phyloP scores from a whole-genome alignment of 2,888 invertebrate genomes.

The Xanthia togata region DNA sequence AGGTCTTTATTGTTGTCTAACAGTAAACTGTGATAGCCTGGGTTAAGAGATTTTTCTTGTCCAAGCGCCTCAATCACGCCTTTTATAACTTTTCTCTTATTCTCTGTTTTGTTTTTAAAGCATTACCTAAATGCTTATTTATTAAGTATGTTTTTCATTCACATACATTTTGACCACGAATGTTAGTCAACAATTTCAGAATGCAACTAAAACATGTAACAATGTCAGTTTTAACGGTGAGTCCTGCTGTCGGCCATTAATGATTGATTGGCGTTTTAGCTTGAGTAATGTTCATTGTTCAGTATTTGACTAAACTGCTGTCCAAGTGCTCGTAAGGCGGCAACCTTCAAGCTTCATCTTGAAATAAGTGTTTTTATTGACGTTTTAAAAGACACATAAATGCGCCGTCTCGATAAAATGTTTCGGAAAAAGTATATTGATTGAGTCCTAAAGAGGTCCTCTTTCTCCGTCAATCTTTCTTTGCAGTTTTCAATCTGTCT shows the following conservation, averaged over 20 bases:
- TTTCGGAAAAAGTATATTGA: constrained; percentile 5
- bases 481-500: not conserved
- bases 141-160: not conserved
- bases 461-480: not conserved
- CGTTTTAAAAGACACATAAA: constrained; percentile 14
- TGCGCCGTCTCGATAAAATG: not conserved
- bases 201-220: constrained; percentile 33
- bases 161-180: constrained; percentile 16
- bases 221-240: constrained; percentile 40
- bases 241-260: constrained; percentile 40
- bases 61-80: not conserved
- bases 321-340: constrained; percentile 32
- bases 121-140: not conserved
- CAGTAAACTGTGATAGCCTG: not conserved
- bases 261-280: constrained; percentile 55
- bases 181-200: constrained; percentile 29
- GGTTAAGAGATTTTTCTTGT: not conserved
- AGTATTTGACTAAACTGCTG: constrained; percentile 48
- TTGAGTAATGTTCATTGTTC: constrained; percentile 48
- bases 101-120: not conserved
- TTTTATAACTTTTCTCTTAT: not conserved
- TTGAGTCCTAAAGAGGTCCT: no score
- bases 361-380: constrained; percentile 33
- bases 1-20: not conserved
- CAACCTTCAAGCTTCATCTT: constrained; percentile 16